These are phyloP conservation scores for Salminus brasiliensis DNA, from an alignment of 2,113 vertebrate genomes.

Conservation along the genomic window DNA sequence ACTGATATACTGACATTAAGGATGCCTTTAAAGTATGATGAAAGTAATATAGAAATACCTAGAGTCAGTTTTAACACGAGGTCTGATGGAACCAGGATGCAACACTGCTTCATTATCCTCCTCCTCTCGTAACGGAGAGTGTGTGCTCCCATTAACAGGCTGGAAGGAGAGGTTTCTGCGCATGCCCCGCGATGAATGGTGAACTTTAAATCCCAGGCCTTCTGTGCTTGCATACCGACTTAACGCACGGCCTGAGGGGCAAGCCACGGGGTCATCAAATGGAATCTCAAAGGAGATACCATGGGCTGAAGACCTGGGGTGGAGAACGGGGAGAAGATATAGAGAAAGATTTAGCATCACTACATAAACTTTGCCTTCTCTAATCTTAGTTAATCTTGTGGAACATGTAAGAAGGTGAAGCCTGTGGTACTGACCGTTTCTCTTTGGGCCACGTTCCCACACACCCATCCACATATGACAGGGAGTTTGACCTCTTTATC, in stretches of 20 bases:
- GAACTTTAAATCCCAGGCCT: conserved; percentile 81
- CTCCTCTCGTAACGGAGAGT: conserved; percentile 79
- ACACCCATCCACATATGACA: conserved; percentile 91
- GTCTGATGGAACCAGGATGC: conserved; percentile 58
- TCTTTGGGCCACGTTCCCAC: conserved; percentile 97
- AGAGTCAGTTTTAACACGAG: conserved; percentile 55
- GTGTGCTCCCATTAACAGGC: conserved; percentile 83
- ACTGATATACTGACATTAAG: too few species aligned
- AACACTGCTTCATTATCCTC: conserved; percentile 66
- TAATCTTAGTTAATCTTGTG: too few species aligned
- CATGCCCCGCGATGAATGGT: conserved; percentile 72
- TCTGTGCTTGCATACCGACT: conserved; percentile 91
- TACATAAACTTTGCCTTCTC: too few species aligned
- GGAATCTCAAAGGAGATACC: conserved; percentile 97
- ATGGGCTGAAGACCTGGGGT: conserved; percentile 83
- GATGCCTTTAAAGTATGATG: too few species aligned
- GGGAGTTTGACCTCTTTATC: conserved; percentile 90
- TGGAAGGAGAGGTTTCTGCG: conserved; percentile 84
- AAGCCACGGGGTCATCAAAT: conserved; percentile 83
- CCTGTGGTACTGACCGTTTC: conserved; percentile 79
- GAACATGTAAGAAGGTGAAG: neutral
- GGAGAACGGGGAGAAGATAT: neutral
- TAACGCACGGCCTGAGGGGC: conserved; percentile 72
- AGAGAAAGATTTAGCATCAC: too few species aligned
- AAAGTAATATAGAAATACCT: conserved; percentile 51